These are phyloP conservation scores for Tympanoctomys barrerae DNA, from an alignment of 2,797 vertebrate species.

Conservation along the genomic window DNA sequence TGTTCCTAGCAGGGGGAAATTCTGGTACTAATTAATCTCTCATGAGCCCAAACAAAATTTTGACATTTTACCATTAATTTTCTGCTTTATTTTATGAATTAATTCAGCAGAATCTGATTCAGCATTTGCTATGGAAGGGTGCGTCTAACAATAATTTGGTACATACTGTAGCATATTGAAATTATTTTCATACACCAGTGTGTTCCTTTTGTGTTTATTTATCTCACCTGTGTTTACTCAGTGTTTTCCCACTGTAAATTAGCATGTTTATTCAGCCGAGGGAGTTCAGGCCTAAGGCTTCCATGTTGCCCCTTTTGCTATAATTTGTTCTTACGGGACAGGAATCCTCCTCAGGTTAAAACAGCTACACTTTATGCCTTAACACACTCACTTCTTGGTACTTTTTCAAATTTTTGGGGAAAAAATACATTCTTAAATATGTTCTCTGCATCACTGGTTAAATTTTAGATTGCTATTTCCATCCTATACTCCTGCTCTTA, in stretches of 20 bases:
- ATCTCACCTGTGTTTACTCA: constrained; percentile 61
- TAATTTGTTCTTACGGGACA: neutral
- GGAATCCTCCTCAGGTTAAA: constrained; percentile 22
- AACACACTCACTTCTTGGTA: constrained; percentile 61
- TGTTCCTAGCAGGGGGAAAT: constrained; percentile 5
- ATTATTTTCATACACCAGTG: neutral
- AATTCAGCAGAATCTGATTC: constrained; percentile 11
- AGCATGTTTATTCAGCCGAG: constrained; percentile 33
- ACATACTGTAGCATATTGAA: constrained; percentile 31
- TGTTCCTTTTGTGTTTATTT: constrained; percentile 27
- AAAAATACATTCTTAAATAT: constrained; percentile 46
- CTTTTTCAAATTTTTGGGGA: constrained; percentile 54
- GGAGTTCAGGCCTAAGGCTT: constrained; percentile 18
- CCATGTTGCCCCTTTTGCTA: neutral
- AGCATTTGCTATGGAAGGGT: constrained; percentile 7
- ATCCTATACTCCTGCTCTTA: constrained; percentile 48
- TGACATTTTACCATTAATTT: constrained; percentile 34
- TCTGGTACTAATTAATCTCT: constrained; percentile 40
- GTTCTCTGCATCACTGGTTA: constrained; percentile 65
- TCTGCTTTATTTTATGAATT: constrained; percentile 45
- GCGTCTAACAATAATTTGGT: constrained; percentile 46
- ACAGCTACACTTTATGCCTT: neutral
- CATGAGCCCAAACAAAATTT: constrained; percentile 48
- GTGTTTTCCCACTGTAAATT: constrained; percentile 56
- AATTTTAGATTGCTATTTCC: constrained; percentile 73